phyloP scores from a whole-genome alignment of 1,140 invertebrate genomes.

The Macrotrachela quadricornifera region DNA sequence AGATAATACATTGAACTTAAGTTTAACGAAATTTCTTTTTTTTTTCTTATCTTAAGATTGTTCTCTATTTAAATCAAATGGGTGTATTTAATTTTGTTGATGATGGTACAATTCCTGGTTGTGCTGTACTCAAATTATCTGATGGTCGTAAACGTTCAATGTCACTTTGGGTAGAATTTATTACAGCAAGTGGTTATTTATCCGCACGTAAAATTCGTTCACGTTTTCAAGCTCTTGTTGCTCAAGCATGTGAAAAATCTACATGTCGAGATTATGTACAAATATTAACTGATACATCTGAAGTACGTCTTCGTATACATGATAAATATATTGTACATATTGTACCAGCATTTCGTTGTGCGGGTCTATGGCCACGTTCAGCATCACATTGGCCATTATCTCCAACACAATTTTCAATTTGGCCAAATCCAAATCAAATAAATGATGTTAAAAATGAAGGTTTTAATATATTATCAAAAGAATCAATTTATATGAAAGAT shows the following conservation, averaged over 20 bases:
- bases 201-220: slow-evolving; percentile 75
- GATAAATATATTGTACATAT: slow-evolving; percentile 52
- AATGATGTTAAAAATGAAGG: slow-evolving; percentile 90
- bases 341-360: slow-evolving; percentile 74
- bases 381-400: slow-evolving; percentile 68
- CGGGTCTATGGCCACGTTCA: slow-evolving; percentile 73
- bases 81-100: slow-evolving; percentile 87
- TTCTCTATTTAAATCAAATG: slow-evolving; percentile 83
- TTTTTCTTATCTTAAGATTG: slow-evolving; percentile 14
- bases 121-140: slow-evolving; percentile 70
- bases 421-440: slow-evolving; percentile 78
- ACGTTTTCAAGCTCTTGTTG: slow-evolving; percentile 56
- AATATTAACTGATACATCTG: slow-evolving; percentile 36
- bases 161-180: slow-evolving; percentile 90
- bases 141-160: slow-evolving; percentile 79
- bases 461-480: slow-evolving; percentile 80
- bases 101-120: slow-evolving; percentile 70
- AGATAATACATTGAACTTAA: no score
- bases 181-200: slow-evolving; percentile 74
- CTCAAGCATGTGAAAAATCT: slow-evolving; percentile 69
- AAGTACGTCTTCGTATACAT: slow-evolving; percentile 59
- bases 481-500: slow-evolving; percentile 39
- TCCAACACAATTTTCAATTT: slow-evolving; percentile 46
- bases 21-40: no score
- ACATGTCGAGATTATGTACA: slow-evolving; percentile 66